Evolutionary conservation across 2,797 vertebrate genomes (phyloP).

Genomic region (Parambassis ranga): DNA sequence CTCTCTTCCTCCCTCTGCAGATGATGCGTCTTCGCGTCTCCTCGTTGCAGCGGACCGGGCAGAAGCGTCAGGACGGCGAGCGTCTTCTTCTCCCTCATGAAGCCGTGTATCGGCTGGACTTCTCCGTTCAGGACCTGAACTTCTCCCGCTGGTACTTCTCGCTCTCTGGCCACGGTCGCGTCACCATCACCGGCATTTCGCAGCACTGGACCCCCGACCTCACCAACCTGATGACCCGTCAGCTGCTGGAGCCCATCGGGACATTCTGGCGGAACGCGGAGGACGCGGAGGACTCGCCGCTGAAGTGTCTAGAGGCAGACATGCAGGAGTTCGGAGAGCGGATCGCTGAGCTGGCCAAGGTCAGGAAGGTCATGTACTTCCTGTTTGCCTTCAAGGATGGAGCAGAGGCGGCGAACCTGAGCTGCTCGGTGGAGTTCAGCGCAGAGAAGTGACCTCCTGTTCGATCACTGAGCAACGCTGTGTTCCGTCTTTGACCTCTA

Average conservation of each 20-base stretch:
- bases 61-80: constrained; percentile 90
- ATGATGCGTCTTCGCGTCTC: constrained; percentile 87
- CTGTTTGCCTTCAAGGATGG: constrained; percentile 86
- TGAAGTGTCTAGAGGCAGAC: constrained; percentile 90
- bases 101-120: constrained; percentile 87
- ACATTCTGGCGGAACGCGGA: constrained; percentile 87
- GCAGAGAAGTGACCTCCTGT: constrained; percentile 32
- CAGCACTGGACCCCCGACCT: constrained; percentile 97
- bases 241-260: constrained; percentile 90
- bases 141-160: constrained; percentile 85
- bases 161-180: constrained; percentile 79
- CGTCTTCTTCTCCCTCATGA: constrained; percentile 86
- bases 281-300: constrained; percentile 59
- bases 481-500: too few species aligned
- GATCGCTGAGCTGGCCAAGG: constrained; percentile 88
- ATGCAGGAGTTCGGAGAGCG: constrained; percentile 93
- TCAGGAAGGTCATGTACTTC: constrained; percentile 97
- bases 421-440: constrained; percentile 84
- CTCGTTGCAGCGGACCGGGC: constrained; percentile 82
- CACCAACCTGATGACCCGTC: constrained; percentile 93
- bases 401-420: constrained; percentile 78
- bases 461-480: not conserved
- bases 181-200: constrained; percentile 87
- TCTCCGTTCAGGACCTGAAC: constrained; percentile 80
- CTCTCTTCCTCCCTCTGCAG: constrained; percentile 18